Percentiles rank a stretch among this genome's conserved stretches.
phyloP scores from a whole-genome alignment of 2,888 invertebrate genomes.

The Cosmopolites sordidus region DNA sequence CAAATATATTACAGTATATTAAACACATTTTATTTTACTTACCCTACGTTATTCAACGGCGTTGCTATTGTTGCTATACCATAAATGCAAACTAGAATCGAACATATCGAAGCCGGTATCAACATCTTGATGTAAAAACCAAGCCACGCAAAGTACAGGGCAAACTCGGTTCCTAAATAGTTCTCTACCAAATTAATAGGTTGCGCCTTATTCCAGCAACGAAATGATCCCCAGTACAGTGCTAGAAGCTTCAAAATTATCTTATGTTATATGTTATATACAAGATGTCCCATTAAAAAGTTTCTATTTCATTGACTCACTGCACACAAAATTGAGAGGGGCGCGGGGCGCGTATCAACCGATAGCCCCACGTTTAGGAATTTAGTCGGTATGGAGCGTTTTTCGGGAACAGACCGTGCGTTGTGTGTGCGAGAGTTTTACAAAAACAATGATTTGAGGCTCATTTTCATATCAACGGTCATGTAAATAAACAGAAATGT shows the following conservation, averaged over 20 bases:
- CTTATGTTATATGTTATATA: too few species aligned
- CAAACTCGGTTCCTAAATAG: constrained; percentile 56
- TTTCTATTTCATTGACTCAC: too few species aligned
- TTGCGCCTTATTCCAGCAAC: constrained; percentile 56
- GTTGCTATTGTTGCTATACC: constrained; percentile 41
- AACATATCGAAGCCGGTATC: constrained; percentile 49
- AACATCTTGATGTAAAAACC: constrained; percentile 54
- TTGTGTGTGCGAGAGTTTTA: too few species aligned
- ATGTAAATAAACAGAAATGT: constrained; percentile 6
- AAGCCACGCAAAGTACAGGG: constrained; percentile 56
- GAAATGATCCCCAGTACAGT: constrained; percentile 57
- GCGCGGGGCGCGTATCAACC: too few species aligned
- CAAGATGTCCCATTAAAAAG: too few species aligned
- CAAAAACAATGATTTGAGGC: too few species aligned
- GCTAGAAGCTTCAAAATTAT: constrained; percentile 49
- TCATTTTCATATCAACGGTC: too few species aligned
- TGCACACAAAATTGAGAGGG: too few species aligned
- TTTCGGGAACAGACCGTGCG: too few species aligned
- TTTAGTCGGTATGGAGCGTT: too few species aligned
- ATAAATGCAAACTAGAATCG: constrained; percentile 47
- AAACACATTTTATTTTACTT: constrained; percentile 8
- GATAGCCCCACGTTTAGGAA: too few species aligned
- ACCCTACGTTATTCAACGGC: constrained; percentile 27
- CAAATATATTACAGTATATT: too few species aligned
- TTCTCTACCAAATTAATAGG: constrained; percentile 57